A percentile compares a stretch with the other conserved stretches of the same genome.
Evolutionary conservation across 1,140 invertebrate species (phyloP).

Genomic region (Pachyrhynchus sulphureomaculatus): DNA sequence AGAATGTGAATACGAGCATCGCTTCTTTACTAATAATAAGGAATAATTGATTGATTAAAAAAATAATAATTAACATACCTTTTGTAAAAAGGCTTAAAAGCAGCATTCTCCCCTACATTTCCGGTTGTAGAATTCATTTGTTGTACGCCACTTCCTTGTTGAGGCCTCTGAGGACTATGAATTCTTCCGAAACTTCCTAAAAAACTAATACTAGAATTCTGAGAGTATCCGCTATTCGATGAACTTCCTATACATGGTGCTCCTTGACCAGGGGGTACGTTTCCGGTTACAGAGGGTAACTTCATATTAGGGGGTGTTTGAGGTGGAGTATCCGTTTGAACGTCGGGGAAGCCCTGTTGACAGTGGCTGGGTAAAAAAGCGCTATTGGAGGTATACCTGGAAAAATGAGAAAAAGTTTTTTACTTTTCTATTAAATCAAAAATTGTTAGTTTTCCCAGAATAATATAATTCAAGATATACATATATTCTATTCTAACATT

Average conservation of each 20-base stretch:
- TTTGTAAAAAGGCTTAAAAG: constrained; percentile 87
- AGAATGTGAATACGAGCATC: too few relatives aligned
- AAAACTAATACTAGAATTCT: constrained; percentile 40
- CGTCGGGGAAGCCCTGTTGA: constrained; percentile 73
- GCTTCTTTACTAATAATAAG: too few relatives aligned
- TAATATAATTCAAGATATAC: not conserved
- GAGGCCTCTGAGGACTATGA: constrained; percentile 55
- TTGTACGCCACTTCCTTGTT: constrained; percentile 48
- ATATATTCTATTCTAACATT: not conserved
- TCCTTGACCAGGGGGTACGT: constrained; percentile 57
- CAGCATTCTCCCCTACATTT: constrained; percentile 65
- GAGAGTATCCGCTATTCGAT: constrained; percentile 39
- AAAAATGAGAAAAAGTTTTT: not conserved
- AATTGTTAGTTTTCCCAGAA: too few relatives aligned
- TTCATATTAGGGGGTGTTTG: constrained; percentile 92
- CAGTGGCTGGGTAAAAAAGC: constrained; percentile 49
- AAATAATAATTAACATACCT: too few relatives aligned
- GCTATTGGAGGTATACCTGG: constrained; percentile 37
- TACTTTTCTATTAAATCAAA: too few relatives aligned
- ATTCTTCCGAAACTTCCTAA: constrained; percentile 53
- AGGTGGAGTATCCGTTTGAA: constrained; percentile 87
- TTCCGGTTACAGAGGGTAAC: constrained; percentile 70
- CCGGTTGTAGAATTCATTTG: constrained; percentile 52
- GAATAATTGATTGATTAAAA: too few relatives aligned
- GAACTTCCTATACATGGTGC: constrained; percentile 40